Evolutionary conservation across 2,797 vertebrate species (phyloP), one percentile per base, ranked within the genome.

Genomic region (Crossoptilon crossoptilon): DNA sequence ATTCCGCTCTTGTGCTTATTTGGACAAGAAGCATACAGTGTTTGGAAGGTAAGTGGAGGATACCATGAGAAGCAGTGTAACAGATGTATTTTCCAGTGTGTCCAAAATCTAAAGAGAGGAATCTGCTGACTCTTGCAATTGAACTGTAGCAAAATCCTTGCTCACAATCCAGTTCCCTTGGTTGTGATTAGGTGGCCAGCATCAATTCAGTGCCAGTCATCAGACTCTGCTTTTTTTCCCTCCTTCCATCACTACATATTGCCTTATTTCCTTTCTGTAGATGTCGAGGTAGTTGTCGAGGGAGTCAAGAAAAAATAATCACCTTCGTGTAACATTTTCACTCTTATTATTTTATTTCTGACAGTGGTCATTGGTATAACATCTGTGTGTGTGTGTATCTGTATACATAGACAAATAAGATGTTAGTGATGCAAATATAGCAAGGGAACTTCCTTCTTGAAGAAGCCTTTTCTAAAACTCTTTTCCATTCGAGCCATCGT

Each of bases 21-120:
- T 99, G 58, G 99, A 99, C 97, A 98, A 98, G 96, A 99, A 99
- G 93, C 99, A 99, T 96, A 98, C 98, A 1, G 96, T 99, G 43
- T 99, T 99, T 85, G 99, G 99, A 96, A 98, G 99, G 99, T 99
- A 97, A 97, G 97, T 79, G 95, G 46, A 64, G 27, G 21, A 3
- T 51, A 14, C 63, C 48, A 24, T 10, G 24, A 55, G 26, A 77
- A 72, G 35, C 70, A 56, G 14, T 8, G 3, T 7, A 81, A 37
- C 76, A 78, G 35, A 13, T 14, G 1, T n/a, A n/a, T 27, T 44
- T 6, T 26, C 29, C 43, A 39, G n/a, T 41, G 48, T 64, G 51
- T 75, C 88, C 91, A 49, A 75, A 81, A 29, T 62, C 41, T 63
- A 35, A 51, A 60, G 71, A 91, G 51, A 67, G 81, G 22, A 55